A percentile compares a stretch with the other conserved stretches of the same genome.
Conservation (phyloP, 1,140 invertebrate genomes). For the Solen grandis region DNA sequence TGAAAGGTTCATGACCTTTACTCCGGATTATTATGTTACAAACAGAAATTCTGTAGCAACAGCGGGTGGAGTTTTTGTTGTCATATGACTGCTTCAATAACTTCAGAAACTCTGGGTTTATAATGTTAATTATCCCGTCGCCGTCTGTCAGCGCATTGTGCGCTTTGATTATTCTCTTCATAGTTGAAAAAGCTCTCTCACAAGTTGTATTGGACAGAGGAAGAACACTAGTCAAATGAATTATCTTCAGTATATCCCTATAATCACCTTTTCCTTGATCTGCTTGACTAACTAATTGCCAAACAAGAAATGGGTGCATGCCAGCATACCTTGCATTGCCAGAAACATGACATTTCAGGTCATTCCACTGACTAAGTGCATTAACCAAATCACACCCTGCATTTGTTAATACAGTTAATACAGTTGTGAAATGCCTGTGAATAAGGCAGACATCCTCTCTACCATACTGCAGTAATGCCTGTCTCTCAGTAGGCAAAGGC, state of each 20-base stretch:
- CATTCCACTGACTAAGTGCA: constrained; percentile 34
- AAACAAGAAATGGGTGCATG: constrained; percentile 21
- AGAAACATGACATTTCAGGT: constrained; percentile 38
- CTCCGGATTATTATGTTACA: too few relatives aligned
- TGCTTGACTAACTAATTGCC: constrained; percentile 25
- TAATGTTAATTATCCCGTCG: too few relatives aligned
- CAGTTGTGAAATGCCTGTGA: not conserved
- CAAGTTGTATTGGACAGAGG: constrained; percentile 31
- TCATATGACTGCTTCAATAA: too few relatives aligned
- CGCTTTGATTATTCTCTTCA: constrained; percentile 55
- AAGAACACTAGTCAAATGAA: constrained; percentile 28
- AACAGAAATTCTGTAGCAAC: too few relatives aligned
- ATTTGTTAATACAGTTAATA: constrained; percentile 37
- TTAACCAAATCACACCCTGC: constrained; percentile 5
- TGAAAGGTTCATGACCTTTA: too few relatives aligned
- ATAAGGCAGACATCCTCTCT: not conserved
- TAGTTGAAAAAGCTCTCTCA: constrained; percentile 43
- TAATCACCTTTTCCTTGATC: constrained; percentile 30
- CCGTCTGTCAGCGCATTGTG: too few relatives aligned
- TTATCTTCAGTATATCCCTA: constrained; percentile 17
- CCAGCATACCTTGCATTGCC: constrained; percentile 22
- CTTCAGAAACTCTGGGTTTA: too few relatives aligned
- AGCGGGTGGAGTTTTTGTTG: too few relatives aligned
- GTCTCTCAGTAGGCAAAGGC: not conserved
- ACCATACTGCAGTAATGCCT: not conserved